These are phyloP conservation scores for Hydra vulgaris DNA, from an alignment of 30 jellyfish, hydroid and myxozoan species.

Conservation along the genomic window DNA sequence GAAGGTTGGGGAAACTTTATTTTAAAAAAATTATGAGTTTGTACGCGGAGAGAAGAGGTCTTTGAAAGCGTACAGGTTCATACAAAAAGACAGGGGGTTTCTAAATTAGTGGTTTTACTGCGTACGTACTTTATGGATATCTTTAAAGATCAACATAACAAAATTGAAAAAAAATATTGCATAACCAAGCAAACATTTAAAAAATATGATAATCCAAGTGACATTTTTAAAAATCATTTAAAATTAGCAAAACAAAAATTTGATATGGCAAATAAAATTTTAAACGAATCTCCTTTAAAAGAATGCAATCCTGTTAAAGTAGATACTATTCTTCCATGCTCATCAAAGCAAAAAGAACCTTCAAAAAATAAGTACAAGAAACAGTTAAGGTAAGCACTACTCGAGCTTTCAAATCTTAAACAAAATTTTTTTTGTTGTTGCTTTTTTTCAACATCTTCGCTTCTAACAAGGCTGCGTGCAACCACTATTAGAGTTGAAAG, in stretches of 20 bases:
- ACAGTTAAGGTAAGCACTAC: constrained; percentile 3
- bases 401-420: constrained; percentile 4
- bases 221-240: neutral
- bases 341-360: neutral
- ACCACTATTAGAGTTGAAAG: too few relatives aligned
- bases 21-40: too few relatives aligned
- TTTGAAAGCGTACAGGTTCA: too few relatives aligned
- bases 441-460: too few relatives aligned
- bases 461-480: too few relatives aligned
- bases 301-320: neutral
- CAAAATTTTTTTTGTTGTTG: too few relatives aligned
- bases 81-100: too few relatives aligned
- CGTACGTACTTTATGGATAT: too few relatives aligned
- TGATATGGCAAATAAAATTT: neutral
- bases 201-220: neutral
- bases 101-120: too few relatives aligned
- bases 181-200: constrained; percentile 1
- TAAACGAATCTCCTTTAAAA: neutral
- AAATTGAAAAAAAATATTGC: neutral
- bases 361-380: constrained; percentile 3
- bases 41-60: too few relatives aligned
- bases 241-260: neutral
- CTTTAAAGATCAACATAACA: neutral
- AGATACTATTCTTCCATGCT: constrained; percentile 4
- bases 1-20: too few relatives aligned